Percentiles rank a stretch among this genome's conserved stretches.
Evolutionary conservation across 2,888 invertebrate genomes (phyloP).

Genomic region (Eupithecia vulgata): DNA sequence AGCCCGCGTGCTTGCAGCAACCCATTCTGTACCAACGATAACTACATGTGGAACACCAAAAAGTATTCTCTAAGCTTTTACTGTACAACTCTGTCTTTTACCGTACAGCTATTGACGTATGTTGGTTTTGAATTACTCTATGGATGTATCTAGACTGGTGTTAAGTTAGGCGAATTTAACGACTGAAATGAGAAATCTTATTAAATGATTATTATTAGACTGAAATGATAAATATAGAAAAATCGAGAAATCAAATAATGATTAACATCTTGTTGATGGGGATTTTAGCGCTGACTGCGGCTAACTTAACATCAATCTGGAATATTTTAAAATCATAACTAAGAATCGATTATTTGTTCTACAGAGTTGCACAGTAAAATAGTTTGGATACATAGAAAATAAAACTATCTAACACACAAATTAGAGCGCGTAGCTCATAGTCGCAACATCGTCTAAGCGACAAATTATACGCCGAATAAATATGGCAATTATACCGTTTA

Average conservation of each 20-base stretch:
- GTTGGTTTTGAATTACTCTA: background rate
- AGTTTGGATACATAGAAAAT: slow-evolving; percentile 55
- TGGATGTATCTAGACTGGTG: background rate
- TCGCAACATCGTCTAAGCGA: slow-evolving; percentile 70
- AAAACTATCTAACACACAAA: slow-evolving; percentile 70
- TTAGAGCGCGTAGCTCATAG: slow-evolving; percentile 66
- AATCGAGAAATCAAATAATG: too few relatives aligned
- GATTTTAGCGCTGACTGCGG: background rate
- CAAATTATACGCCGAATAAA: slow-evolving; percentile 65
- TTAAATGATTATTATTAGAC: too few relatives aligned
- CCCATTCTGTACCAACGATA: slow-evolving; percentile 62
- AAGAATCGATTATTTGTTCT: background rate
- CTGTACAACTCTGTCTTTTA: slow-evolving; percentile 34
- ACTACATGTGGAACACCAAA: slow-evolving; percentile 70
- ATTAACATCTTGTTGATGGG: background rate
- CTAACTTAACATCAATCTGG: background rate
- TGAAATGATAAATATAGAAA: too few relatives aligned
- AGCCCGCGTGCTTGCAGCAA: slow-evolving; percentile 70
- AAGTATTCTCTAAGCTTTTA: slow-evolving; percentile 52
- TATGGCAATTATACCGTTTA: slow-evolving; percentile 61
- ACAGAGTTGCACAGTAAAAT: slow-evolving; percentile 66
- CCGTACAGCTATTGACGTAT: background rate
- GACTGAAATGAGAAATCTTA: too few relatives aligned
- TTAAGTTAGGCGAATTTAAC: background rate
- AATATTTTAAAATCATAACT: background rate